Percentiles rank a stretch among this genome's conserved stretches.
Conservation (phyloP, 2,888 invertebrate species). For the Athalia circularis region DNA sequence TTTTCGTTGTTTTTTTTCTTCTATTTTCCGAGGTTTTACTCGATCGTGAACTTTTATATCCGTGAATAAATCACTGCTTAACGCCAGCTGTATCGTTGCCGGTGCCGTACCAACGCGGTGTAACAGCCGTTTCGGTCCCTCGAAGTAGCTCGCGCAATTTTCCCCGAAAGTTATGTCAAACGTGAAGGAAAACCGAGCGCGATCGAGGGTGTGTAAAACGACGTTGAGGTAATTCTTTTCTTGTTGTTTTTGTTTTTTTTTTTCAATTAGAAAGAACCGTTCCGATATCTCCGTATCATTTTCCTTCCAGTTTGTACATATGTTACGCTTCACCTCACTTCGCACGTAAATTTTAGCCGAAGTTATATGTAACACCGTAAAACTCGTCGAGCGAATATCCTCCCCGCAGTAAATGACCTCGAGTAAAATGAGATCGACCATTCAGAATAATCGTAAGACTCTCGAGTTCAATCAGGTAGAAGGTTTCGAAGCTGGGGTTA, state of each 20-base stretch:
- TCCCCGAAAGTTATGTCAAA: slow-evolving; percentile 10
- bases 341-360: background rate
- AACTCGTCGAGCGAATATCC: background rate
- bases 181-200: background rate
- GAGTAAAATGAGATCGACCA: background rate
- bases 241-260: background rate
- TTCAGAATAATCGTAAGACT: slow-evolving; percentile 6
- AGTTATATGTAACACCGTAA: background rate
- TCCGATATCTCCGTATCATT: background rate
- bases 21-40: background rate
- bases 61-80: background rate
- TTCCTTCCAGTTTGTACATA: background rate
- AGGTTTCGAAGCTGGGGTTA: background rate
- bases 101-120: background rate
- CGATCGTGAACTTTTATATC: background rate
- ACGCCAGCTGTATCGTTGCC: background rate
- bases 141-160: slow-evolving; percentile 10
- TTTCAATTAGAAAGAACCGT: background rate
- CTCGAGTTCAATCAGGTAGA: slow-evolving; percentile 6
- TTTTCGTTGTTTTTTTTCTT: background rate
- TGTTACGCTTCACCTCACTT: background rate
- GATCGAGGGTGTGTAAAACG: background rate
- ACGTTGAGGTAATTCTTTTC: background rate
- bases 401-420: slow-evolving; percentile 10
- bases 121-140: background rate